Percentiles rank a stretch among this genome's conserved stretches.
Conservation (phyloP, 2,113 vertebrate genomes). For the Sardina pilchardus region DNA sequence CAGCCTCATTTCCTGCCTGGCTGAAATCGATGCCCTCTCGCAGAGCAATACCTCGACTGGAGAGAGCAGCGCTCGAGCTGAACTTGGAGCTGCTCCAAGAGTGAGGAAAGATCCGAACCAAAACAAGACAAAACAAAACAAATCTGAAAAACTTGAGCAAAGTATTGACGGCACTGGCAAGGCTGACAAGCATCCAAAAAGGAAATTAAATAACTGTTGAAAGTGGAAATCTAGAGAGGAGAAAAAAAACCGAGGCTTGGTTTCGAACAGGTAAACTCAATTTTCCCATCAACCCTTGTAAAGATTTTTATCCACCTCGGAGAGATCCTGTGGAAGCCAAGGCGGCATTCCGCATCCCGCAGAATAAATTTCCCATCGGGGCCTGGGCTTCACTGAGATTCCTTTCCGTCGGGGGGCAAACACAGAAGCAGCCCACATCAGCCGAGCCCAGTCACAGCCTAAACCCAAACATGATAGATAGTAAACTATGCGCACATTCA, state of each 20-base stretch:
- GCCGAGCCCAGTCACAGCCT: not conserved
- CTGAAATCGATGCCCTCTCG: constrained; percentile 63
- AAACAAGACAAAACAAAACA: not conserved
- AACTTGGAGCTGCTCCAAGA: constrained; percentile 69
- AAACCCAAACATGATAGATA: constrained; percentile 27
- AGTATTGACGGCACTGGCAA: constrained; percentile 65
- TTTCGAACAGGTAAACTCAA: constrained; percentile 77
- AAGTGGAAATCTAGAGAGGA: constrained; percentile 84
- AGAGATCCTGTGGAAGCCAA: constrained; percentile 41
- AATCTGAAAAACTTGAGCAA: constrained; percentile 1
- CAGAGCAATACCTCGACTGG: constrained; percentile 22
- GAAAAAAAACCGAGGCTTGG: constrained; percentile 49
- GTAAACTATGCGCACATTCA: constrained; percentile 20
- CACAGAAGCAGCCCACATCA: constrained; percentile 28
- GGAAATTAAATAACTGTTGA: constrained; percentile 86
- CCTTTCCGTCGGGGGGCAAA: constrained; percentile 34
- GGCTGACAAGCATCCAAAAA: constrained; percentile 81
- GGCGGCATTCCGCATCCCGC: constrained; percentile 43
- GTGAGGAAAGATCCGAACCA: constrained; percentile 17
- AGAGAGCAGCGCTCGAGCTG: constrained; percentile 59
- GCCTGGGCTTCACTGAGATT: constrained; percentile 39
- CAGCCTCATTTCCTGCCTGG: constrained; percentile 71
- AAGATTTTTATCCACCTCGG: constrained; percentile 35
- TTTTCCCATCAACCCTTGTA: constrained; percentile 71
- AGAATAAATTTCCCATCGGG: constrained; percentile 51